Evolutionary conservation across 2,797 vertebrate genomes (phyloP), one percentile per base, ranked within the genome.

Genomic region (Rhincodon typus): DNA sequence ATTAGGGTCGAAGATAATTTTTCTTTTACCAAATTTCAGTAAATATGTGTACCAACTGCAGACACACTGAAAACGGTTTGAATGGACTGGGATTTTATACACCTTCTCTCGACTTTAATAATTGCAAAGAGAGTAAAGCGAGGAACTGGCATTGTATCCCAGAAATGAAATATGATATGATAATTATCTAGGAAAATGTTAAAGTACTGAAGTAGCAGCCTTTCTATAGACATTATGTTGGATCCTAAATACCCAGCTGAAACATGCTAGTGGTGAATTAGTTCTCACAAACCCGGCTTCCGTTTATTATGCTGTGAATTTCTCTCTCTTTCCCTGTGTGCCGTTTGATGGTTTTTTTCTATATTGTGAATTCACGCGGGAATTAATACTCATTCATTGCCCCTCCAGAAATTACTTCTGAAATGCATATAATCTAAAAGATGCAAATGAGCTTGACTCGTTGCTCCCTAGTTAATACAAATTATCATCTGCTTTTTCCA

Each of bases 391-490:
- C 98, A 98, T 98, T 99, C 98, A 98, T 98, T 98, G 98, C 98
- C 98, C 99, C 98, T 98, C 98, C 98, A 98, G 99, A 99, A 99
- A 99, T 99, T 98, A 99, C 98, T 99, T 99, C 98, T 99, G 98
- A 99, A 99, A 99, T 99, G 99, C 98, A 99, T 98, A 99, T 99
- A 98, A 99, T 99, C 99, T 99, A 98, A 97, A 98, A 98, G 98
- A 99, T 99, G 99, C 98, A 99, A 99, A 99, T 99, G 98, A 99
- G 98, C 97, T 98, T 98, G 98, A 98, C 99, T 98, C 98, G 98
- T 98, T 99, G 98, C 98, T 98, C 98, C 98, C 98, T 99, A 98
- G 99, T 99, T 99, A 99, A 99, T 99, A 98, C 99, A 99, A 99
- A 99, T 99, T 99, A 99, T 99, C 98, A 97, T 98, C 98, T 98